Evolutionary conservation across 1,140 invertebrate species (phyloP).

Genomic region (Neotoxoptera formosana): DNA sequence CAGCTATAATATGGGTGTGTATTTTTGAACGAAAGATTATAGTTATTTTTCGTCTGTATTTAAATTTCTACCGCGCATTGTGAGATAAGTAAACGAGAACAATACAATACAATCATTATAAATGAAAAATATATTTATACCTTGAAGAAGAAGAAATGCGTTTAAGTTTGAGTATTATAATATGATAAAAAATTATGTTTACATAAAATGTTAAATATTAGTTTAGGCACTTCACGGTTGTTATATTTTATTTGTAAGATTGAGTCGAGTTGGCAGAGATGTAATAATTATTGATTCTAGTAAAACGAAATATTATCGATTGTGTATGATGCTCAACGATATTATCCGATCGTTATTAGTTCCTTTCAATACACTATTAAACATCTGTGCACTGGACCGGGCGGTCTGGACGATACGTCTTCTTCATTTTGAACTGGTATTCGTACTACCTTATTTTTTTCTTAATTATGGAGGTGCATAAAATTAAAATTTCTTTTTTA

Average conservation of each 20-base stretch:
- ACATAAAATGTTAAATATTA: not conserved
- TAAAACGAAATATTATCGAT: not conserved
- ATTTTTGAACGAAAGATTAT: not conserved
- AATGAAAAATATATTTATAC: not conserved
- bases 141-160: not conserved
- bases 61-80: not conserved
- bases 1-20: not conserved
- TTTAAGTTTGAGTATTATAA: not conserved
- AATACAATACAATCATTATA: not conserved
- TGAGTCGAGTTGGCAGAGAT: not conserved
- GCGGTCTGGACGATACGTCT: too few relatives aligned
- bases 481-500: too few relatives aligned
- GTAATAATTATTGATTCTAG: not conserved
- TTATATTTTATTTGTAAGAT: not conserved
- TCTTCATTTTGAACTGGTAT: too few relatives aligned
- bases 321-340: not conserved
- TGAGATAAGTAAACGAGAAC: not conserved
- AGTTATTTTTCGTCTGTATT: not conserved
- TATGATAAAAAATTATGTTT: not conserved
- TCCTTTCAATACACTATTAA: too few relatives aligned
- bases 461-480: too few relatives aligned
- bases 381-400: too few relatives aligned
- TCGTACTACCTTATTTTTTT: too few relatives aligned
- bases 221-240: not conserved
- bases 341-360: not conserved